Conservation (phyloP, 2,888 invertebrate species). For the Marronus borbonicus region DNA sequence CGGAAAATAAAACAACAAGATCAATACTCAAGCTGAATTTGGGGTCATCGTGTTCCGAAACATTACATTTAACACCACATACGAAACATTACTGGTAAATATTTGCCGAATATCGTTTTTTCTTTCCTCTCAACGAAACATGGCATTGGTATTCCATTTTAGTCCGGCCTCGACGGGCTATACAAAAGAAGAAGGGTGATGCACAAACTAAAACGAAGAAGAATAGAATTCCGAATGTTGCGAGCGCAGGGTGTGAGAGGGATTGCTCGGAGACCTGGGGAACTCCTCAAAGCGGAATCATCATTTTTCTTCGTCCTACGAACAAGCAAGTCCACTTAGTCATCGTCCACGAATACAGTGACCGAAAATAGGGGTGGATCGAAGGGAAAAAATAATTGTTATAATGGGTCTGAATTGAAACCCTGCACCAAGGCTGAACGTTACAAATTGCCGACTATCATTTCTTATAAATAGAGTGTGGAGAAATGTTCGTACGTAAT, state of each 20-base stretch:
- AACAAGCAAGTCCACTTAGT: conserved; percentile 74
- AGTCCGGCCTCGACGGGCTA: conserved; percentile 53
- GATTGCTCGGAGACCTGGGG: conserved; percentile 66
- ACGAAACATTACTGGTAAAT: conserved; percentile 14
- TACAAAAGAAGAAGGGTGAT: conserved; percentile 57
- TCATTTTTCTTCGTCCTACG: conserved; percentile 73
- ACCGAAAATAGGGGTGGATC: conserved; percentile 55
- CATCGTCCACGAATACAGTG: conserved; percentile 68
- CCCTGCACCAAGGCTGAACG: conserved; percentile 41
- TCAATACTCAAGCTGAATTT: too few relatives aligned
- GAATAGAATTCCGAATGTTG: conserved; percentile 60
- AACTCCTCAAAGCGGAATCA: conserved; percentile 71
- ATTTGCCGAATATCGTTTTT: conserved; percentile 35
- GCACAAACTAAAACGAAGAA: conserved; percentile 64
- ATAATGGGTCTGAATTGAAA: conserved; percentile 58
- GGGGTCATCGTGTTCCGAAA: too few relatives aligned
- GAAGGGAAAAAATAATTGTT: conserved; percentile 58
- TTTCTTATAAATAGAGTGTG: conserved; percentile 44
- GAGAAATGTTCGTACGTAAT: conserved; percentile 30
- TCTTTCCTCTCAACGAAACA: conserved; percentile 13
- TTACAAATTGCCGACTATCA: conserved; percentile 50
- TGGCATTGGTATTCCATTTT: conserved; percentile 55
- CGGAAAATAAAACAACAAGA: too few relatives aligned
- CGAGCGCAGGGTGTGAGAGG: conserved; percentile 62
- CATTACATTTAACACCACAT: background rate